These are phyloP conservation scores for Bubalus kerabau DNA, from an alignment of 2,113 vertebrate species.

Conservation along the genomic window DNA sequence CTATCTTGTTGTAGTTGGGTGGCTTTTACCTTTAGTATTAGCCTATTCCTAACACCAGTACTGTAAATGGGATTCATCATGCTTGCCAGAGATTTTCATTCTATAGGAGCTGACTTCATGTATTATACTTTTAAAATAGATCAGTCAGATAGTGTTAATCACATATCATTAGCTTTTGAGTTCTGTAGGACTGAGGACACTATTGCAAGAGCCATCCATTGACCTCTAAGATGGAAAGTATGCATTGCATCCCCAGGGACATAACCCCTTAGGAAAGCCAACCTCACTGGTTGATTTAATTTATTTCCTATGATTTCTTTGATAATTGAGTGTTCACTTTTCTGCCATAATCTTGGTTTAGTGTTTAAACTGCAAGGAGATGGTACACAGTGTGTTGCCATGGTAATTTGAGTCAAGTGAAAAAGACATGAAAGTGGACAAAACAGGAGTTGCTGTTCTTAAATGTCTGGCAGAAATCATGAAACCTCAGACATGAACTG, in stretches of 20 bases:
- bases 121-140: neutral
- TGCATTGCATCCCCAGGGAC: neutral
- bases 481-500: neutral
- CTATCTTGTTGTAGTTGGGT: neutral
- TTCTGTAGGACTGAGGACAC: neutral
- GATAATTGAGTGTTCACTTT: neutral
- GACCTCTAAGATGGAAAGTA: neutral
- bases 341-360: neutral
- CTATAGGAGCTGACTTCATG: neutral
- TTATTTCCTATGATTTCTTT: neutral
- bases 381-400: neutral
- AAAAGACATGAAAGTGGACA: neutral
- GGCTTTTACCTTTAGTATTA: neutral
- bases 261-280: neutral
- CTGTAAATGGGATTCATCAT: neutral
- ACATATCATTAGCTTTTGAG: neutral
- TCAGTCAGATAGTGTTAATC: neutral
- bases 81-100: neutral
- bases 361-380: neutral
- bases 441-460: neutral
- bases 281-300: neutral
- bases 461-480: neutral
- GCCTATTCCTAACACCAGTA: neutral
- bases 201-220: accelerated
- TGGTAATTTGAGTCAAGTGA: neutral